Conservation (phyloP, 2,113 vertebrate species). For the Cyanoderma ruficeps region DNA sequence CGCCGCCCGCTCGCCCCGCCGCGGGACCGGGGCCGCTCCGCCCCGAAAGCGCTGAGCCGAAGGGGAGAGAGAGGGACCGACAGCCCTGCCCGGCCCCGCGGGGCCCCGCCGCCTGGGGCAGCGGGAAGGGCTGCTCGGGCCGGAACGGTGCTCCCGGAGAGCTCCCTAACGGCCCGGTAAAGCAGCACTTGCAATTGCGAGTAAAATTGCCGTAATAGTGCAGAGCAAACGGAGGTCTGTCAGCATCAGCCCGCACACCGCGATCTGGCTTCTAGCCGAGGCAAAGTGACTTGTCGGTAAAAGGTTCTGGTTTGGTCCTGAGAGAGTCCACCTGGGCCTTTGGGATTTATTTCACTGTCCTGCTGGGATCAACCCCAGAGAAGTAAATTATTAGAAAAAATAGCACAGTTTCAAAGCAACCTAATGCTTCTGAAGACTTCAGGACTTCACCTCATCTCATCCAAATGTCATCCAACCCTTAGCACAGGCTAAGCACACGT, state of each 20-base stretch:
- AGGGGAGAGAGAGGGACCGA: accelerated
- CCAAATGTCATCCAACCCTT: not conserved
- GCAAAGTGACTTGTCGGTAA: not conserved
- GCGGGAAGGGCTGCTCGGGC: not conserved
- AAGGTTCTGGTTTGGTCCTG: not conserved
- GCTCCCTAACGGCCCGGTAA: not conserved
- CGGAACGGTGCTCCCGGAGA: not conserved
- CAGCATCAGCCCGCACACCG: accelerated
- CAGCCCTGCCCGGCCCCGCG: accelerated
- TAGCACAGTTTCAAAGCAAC: not conserved
- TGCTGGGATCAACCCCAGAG: not conserved
- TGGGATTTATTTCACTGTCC: not conserved
- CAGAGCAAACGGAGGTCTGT: not conserved
- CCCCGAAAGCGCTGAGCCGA: not conserved
- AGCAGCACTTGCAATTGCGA: accelerated
- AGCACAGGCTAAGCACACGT: not conserved
- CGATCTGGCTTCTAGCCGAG: not conserved
- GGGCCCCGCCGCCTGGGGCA: accelerated
- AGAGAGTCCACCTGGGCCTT: accelerated
- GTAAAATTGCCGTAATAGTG: accelerated
- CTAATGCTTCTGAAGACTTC: not conserved
- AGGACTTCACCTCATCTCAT: not conserved
- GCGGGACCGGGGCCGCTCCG: not conserved
- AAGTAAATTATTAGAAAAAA: not conserved
- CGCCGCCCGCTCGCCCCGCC: not conserved